Conservation (phyloP, 2,113 vertebrate genomes). For the Stegostoma tigrinum region DNA sequence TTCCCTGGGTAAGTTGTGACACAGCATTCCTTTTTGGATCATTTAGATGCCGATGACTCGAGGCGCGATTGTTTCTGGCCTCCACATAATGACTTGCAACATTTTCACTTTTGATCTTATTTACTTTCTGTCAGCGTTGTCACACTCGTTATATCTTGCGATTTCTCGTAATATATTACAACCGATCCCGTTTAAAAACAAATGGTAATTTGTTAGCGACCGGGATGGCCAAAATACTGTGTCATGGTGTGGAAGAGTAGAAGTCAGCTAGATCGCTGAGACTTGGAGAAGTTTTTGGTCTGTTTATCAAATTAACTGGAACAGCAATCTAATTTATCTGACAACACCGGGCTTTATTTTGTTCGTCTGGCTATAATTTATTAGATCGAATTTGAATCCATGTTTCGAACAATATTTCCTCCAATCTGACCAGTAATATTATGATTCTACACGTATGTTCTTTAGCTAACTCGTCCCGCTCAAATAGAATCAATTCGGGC, state of each 20-base stretch:
- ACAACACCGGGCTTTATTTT: not conserved
- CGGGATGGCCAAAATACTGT: not conserved
- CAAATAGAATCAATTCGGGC: not conserved
- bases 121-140: not conserved
- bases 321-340: not conserved
- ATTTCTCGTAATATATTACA: too few species aligned
- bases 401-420: not conserved
- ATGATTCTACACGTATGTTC: not conserved
- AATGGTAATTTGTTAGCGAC: not conserved
- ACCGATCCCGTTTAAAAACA: not conserved
- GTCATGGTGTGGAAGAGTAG: not conserved
- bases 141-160: too few species aligned
- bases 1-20: not conserved
- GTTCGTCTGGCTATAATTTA: not conserved
- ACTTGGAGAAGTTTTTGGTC: not conserved
- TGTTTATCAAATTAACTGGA: not conserved
- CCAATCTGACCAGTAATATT: not conserved
- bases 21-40: not conserved
- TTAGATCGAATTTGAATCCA: not conserved
- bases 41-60: not conserved
- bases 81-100: not conserved
- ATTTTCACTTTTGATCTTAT: not conserved
- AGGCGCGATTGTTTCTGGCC: not conserved
- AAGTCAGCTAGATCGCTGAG: not conserved
- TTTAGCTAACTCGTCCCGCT: not conserved